Percentiles rank a stretch among this genome's conserved stretches.
Evolutionary conservation across 2,888 invertebrate species (phyloP).

Genomic region (Steinernema scapterisci): DNA sequence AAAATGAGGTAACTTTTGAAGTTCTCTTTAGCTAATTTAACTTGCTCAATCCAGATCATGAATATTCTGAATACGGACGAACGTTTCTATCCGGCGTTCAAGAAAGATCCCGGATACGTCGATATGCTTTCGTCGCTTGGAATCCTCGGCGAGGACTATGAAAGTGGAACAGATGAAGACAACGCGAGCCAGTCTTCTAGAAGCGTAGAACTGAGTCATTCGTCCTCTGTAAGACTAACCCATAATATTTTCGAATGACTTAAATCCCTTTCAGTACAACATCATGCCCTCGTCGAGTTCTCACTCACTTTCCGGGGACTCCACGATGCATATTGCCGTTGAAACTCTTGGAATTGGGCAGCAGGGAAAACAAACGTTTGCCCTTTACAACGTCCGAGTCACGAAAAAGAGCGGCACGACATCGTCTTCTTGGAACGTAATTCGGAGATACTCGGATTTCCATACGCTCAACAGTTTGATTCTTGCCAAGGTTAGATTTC

Average conservation of each 20-base stretch:
- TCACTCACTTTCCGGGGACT: constrained; percentile 35
- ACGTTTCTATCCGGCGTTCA: constrained; percentile 75
- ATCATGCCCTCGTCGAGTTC: constrained; percentile 4
- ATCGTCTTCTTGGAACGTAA: constrained; percentile 79
- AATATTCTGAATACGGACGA: constrained; percentile 72
- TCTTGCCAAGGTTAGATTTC: constrained; percentile 71
- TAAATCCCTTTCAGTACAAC: background rate
- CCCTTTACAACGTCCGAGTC: constrained; percentile 65
- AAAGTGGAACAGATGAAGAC: constrained; percentile 19
- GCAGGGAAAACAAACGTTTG: constrained; percentile 65
- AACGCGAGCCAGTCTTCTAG: constrained; percentile 6
- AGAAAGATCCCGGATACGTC: constrained; percentile 75
- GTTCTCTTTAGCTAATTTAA: background rate
- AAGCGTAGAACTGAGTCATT: constrained; percentile 23
- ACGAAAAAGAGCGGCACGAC: constrained; percentile 33
- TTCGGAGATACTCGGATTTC: constrained; percentile 90
- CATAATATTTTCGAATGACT: background rate
- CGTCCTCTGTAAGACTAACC: constrained; percentile 5
- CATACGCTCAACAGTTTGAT: constrained; percentile 83
- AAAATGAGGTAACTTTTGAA: constrained; percentile 68
- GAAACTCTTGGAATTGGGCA: constrained; percentile 66
- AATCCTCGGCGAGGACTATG: constrained; percentile 70
- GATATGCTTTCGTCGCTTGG: constrained; percentile 78
- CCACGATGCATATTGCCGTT: constrained; percentile 47
- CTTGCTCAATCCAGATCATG: constrained; percentile 2